These are phyloP conservation scores for Hyla sarda DNA, from an alignment of 2,113 vertebrate genomes.

Conservation along the genomic window DNA sequence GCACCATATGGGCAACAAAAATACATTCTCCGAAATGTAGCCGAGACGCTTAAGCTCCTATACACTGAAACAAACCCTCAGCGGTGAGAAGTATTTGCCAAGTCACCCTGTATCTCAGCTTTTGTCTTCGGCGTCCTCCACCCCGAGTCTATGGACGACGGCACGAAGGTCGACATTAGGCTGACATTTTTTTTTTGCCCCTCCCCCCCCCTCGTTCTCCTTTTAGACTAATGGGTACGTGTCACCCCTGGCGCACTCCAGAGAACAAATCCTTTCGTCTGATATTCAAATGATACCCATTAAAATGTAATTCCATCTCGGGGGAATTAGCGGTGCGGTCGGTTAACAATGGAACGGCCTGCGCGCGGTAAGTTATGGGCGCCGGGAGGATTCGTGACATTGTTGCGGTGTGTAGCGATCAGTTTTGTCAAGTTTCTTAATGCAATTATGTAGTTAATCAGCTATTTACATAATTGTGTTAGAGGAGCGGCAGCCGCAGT, in stretches of 20 bases:
- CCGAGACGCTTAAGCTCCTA: no score
- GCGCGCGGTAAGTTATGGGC: slow-evolving; percentile 15
- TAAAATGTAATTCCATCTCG: slow-evolving; percentile 50
- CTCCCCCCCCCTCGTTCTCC: neutral
- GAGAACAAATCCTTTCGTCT: slow-evolving; percentile 37
- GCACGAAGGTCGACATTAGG: slow-evolving; percentile 1
- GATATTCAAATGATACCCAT: slow-evolving; percentile 53
- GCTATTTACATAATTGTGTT: slow-evolving; percentile 57
- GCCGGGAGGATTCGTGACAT: slow-evolving; percentile 40
- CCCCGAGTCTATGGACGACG: neutral
- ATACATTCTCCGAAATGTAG: no score
- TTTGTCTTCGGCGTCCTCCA: neutral
- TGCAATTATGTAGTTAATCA: slow-evolving; percentile 55
- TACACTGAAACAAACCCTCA: no score
- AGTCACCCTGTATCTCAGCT: neutral
- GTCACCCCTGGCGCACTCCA: slow-evolving; percentile 30
- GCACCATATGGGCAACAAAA: no score
- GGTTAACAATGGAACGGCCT: slow-evolving; percentile 35
- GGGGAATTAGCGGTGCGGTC: slow-evolving; percentile 46
- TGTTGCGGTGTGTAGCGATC: slow-evolving; percentile 44
- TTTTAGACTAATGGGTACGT: slow-evolving; percentile 31
- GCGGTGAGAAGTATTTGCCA: neutral
- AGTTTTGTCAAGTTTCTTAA: slow-evolving; percentile 56
- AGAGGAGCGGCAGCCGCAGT: slow-evolving; percentile 9
- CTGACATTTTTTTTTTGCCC: neutral